phyloP scores from a whole-genome alignment of 2,113 vertebrate genomes.

The Anhinga rufa region DNA sequence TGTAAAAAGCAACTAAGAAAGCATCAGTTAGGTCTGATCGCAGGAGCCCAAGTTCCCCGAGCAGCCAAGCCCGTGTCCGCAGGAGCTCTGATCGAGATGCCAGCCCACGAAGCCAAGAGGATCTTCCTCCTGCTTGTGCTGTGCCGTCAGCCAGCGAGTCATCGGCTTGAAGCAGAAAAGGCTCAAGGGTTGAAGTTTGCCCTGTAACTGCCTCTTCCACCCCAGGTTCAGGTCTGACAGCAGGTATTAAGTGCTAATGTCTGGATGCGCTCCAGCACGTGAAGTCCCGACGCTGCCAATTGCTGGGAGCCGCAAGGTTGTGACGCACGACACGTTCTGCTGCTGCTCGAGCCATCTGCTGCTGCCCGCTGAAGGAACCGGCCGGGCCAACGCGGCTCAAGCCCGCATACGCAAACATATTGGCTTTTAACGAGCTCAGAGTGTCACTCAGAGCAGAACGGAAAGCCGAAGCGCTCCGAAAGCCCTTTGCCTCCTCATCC shows the following conservation, averaged over 20 bases:
- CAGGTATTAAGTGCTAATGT: not conserved
- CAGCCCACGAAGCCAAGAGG: not conserved
- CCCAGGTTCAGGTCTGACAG: not conserved
- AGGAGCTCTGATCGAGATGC: not conserved
- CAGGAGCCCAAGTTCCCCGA: not conserved
- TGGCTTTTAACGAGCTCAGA: not conserved
- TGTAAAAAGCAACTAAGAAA: not conserved
- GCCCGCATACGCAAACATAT: rapidly evolving
- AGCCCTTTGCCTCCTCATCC: not conserved
- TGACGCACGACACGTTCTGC: not conserved
- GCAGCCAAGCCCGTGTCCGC: not conserved
- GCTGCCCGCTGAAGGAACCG: not conserved
- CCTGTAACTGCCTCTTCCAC: not conserved
- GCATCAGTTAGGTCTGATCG: not conserved
- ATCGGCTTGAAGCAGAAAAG: not conserved
- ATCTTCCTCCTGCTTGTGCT: not conserved
- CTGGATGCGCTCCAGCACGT: not conserved
- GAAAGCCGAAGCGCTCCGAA: rapidly evolving
- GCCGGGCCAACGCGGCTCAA: not conserved
- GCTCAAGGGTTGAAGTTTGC: not conserved
- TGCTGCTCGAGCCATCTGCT: not conserved
- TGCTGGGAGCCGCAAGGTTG: not conserved
- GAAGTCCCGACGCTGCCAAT: not conserved
- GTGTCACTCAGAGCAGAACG: not conserved
- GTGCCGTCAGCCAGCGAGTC: not conserved